Evolutionary conservation across 2,113 vertebrate species (phyloP), one percentile per base, ranked within the genome.

Genomic region (Neogale vison): DNA sequence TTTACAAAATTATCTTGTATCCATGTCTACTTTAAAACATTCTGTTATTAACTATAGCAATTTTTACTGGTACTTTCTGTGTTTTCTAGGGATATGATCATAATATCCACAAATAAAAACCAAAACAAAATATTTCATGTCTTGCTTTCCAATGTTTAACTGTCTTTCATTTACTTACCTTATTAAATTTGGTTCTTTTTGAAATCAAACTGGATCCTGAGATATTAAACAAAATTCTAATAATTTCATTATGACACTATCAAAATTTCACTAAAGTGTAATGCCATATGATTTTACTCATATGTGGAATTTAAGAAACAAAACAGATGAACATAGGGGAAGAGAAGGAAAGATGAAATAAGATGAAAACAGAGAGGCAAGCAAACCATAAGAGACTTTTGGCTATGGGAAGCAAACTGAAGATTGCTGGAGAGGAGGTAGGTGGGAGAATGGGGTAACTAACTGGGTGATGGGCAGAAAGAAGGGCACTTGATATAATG

Each of bases 111-210:
- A 84, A 57, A 31, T 55, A 86, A 76, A 93, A 52, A 3, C 20
- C 76, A 90, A 81, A 36, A 18, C 12, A 57, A 57, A 79, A 6
- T 1, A 21, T 82, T 67, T 6, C 45, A 34, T 89, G 8, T 91
- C 10, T 59, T 63, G 6, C 47, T 94, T 84, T 20, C 11, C n/a
- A 89, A 20, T 69, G 36, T 79, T 85, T 84, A 61, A 42, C 1
- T 65, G 1, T 86, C 7, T 76, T 74, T 90, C 8, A 55, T 47
- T 61, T 82, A 61, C 47, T 82, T 91, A 23, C 88, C 12, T 94
- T 90, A 92, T 39, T 93, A 14, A 86, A 89, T 63, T 97, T 87
- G 7, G 72, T 47, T 90, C 86, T 90, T 55, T 88, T 84, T 76
- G 12, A 85, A 79, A 77, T 50, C 36, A 85, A 15, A 76, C 52